These are phyloP conservation scores for Philereme transversata DNA, from an alignment of 2,888 invertebrate genomes.

Conservation along the genomic window DNA sequence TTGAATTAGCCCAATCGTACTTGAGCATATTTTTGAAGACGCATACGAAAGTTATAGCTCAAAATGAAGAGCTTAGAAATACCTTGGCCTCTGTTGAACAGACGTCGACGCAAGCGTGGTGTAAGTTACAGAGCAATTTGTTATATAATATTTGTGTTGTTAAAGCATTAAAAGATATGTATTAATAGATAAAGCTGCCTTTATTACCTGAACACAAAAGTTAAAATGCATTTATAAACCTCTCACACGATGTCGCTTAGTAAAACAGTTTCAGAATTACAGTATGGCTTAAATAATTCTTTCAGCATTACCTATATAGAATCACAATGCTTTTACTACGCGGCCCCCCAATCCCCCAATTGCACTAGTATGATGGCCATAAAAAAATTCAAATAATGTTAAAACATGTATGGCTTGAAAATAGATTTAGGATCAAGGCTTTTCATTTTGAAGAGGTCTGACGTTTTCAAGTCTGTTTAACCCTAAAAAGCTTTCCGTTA, in stretches of 20 bases:
- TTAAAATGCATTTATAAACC: background rate
- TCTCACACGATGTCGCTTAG: background rate
- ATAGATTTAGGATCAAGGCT: no score
- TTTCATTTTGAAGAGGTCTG: no score
- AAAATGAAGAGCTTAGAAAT: slow-evolving; percentile 79
- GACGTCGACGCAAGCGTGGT: slow-evolving; percentile 86
- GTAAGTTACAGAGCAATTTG: slow-evolving; percentile 86
- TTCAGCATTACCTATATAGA: no score
- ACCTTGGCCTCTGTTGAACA: slow-evolving; percentile 84
- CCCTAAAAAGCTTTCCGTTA: no score
- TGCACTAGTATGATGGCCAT: no score
- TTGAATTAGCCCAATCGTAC: slow-evolving; percentile 96
- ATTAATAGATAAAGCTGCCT: slow-evolving; percentile 32
- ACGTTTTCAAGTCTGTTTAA: no score
- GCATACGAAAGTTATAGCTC: slow-evolving; percentile 86
- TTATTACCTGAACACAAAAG: background rate
- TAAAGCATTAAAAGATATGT: slow-evolving; percentile 88
- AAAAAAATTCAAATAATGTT: no score
- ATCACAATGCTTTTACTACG: no score
- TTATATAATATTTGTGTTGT: slow-evolving; percentile 91
- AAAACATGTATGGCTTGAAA: no score
- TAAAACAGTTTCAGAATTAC: background rate
- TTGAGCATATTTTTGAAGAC: slow-evolving; percentile 93
- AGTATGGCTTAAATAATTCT: background rate
- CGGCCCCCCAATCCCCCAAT: no score